phyloP scores from a whole-genome alignment of 2,797 vertebrate genomes.

The Enteromius thamalakanensis region DNA sequence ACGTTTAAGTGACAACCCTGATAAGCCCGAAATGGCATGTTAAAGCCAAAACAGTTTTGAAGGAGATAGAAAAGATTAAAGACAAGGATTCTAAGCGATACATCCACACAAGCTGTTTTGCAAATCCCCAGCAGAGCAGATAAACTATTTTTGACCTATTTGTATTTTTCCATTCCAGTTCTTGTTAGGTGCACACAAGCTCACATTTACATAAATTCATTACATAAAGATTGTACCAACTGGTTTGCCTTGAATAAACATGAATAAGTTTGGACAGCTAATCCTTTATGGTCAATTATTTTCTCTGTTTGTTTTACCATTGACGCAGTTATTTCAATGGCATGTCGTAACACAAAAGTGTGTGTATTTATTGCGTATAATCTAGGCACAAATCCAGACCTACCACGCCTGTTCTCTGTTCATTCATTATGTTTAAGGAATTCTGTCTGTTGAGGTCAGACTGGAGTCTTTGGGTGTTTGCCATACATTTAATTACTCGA shows the following conservation, averaged over 20 bases:
- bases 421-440: not conserved
- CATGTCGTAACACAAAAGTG: not conserved
- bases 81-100: conserved; percentile 4
- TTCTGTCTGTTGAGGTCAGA: not conserved
- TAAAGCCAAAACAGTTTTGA: conserved; percentile 15
- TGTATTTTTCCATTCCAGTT: not conserved
- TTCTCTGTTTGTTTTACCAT: not conserved
- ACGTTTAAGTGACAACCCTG: not conserved
- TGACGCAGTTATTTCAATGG: conserved; percentile 16
- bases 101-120: conserved; percentile 4
- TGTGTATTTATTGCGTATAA: not conserved
- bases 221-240: not conserved
- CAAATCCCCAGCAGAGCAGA: conserved; percentile 2
- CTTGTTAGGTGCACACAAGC: not conserved
- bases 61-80: conserved; percentile 17
- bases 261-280: not conserved
- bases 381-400: conserved; percentile 23
- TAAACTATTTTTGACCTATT: not conserved
- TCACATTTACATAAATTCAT: not conserved
- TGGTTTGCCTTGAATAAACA: not conserved
- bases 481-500: conserved; percentile 6
- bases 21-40: conserved; percentile 16
- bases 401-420: conserved; percentile 13
- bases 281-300: not conserved
- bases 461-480: conserved; percentile 28